These are phyloP conservation scores for Lepisosteus oculatus DNA, from an alignment of 2,113 vertebrate genomes.

Conservation along the genomic window DNA sequence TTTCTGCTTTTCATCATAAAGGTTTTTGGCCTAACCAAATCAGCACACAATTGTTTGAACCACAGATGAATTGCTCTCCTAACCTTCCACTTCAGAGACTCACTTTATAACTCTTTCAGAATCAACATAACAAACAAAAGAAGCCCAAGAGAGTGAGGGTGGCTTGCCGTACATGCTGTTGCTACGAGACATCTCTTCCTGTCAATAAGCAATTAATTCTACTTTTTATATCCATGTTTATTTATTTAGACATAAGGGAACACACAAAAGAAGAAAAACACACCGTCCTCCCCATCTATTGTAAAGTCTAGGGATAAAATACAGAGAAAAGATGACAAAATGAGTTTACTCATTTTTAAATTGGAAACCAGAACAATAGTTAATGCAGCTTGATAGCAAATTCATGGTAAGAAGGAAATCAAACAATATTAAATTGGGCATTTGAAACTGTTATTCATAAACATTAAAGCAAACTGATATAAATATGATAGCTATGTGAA, in stretches of 20 bases:
- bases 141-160: background rate
- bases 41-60: background rate
- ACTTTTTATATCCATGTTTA: background rate
- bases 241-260: background rate
- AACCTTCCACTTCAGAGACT: background rate
- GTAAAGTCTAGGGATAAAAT: too few species aligned
- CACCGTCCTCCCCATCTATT: background rate
- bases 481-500: background rate
- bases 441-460: background rate
- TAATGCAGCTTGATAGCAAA: background rate
- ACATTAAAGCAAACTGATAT: background rate
- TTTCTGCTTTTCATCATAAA: background rate
- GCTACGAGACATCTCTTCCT: slow-evolving; percentile 53
- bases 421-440: background rate
- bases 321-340: too few species aligned
- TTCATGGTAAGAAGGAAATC: background rate
- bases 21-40: background rate
- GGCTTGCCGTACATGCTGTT: slow-evolving; percentile 33
- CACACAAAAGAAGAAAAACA: too few species aligned
- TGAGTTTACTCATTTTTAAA: too few species aligned
- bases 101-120: background rate
- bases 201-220: slow-evolving; percentile 45
- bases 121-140: background rate
- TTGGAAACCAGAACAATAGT: too few species aligned
- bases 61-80: background rate